Evolutionary conservation across 2,888 invertebrate species (phyloP).

Genomic region (Lepidocyrtinus sp.): DNA sequence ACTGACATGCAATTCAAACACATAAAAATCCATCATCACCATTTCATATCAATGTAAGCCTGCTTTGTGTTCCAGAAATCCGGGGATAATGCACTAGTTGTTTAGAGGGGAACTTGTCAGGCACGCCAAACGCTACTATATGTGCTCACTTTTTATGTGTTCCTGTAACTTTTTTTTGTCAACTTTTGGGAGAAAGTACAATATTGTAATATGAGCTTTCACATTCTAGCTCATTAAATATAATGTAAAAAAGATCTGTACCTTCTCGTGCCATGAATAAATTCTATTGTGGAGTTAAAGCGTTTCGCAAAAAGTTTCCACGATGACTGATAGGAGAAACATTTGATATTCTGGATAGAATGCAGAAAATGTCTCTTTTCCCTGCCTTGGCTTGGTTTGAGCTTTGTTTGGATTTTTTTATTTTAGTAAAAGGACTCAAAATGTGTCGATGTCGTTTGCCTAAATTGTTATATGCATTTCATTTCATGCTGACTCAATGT

Average conservation of each 20-base stretch:
- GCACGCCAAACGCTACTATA: background rate
- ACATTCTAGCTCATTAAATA: background rate
- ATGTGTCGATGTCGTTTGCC: too few relatives aligned
- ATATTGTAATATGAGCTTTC: constrained; percentile 35
- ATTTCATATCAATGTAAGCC: background rate
- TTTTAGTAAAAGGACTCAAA: too few relatives aligned
- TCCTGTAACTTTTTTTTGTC: background rate
- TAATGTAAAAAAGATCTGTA: constrained; percentile 20
- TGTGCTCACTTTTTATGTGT: background rate
- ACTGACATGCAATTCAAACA: constrained; percentile 47
- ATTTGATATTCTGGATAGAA: too few relatives aligned
- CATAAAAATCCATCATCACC: background rate
- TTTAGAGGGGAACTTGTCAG: background rate
- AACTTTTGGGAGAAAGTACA: background rate
- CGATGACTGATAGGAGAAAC: too few relatives aligned
- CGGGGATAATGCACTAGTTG: background rate
- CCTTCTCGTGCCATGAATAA: constrained; percentile 48
- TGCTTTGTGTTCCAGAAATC: constrained; percentile 37
- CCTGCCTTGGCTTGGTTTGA: too few relatives aligned
- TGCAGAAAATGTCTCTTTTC: too few relatives aligned
- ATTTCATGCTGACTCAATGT: background rate
- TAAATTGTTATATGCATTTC: background rate
- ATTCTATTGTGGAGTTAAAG: background rate
- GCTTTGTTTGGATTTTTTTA: background rate
- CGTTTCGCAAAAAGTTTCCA: too few relatives aligned